A percentile compares a stretch with the other conserved stretches of the same genome.
phyloP scores from a whole-genome alignment of 2,113 vertebrate species.

The Bubalus kerabau region DNA sequence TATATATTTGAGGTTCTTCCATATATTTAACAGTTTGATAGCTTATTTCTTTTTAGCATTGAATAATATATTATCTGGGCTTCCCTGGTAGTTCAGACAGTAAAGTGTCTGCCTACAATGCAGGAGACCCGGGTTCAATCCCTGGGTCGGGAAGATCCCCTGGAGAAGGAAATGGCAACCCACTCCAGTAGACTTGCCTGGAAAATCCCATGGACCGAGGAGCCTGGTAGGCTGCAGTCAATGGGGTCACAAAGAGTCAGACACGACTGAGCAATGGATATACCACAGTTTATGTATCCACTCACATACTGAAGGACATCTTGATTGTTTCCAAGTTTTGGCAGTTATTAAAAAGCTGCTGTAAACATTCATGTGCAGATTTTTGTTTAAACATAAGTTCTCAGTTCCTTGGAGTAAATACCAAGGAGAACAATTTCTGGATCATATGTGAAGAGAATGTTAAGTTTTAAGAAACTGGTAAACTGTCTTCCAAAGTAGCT shows the following conservation, averaged over 20 bases:
- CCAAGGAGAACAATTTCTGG: neutral
- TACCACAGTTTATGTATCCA: neutral
- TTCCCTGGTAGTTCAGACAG: too few species aligned
- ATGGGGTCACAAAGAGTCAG: too few species aligned
- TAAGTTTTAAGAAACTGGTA: neutral
- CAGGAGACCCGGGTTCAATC: too few species aligned
- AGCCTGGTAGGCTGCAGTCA: too few species aligned
- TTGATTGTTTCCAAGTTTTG: neutral
- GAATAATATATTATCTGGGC: neutral
- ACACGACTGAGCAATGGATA: too few species aligned
- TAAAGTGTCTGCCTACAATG: too few species aligned
- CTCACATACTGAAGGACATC: neutral
- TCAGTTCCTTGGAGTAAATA: neutral
- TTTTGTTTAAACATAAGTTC: neutral
- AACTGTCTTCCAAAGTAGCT: neutral
- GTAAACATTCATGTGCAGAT: neutral
- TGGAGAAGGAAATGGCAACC: too few species aligned
- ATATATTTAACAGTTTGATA: neutral
- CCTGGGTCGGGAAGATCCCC: too few species aligned
- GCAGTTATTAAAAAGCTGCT: neutral
- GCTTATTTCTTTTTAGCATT: neutral
- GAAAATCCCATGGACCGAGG: too few species aligned
- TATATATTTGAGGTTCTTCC: neutral
- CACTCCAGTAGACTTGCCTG: too few species aligned
- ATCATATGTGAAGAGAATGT: neutral